Evolutionary conservation across 2,888 invertebrate species (phyloP), one percentile per base, ranked within the genome.

Genomic region (Odontocolon sp.): DNA sequence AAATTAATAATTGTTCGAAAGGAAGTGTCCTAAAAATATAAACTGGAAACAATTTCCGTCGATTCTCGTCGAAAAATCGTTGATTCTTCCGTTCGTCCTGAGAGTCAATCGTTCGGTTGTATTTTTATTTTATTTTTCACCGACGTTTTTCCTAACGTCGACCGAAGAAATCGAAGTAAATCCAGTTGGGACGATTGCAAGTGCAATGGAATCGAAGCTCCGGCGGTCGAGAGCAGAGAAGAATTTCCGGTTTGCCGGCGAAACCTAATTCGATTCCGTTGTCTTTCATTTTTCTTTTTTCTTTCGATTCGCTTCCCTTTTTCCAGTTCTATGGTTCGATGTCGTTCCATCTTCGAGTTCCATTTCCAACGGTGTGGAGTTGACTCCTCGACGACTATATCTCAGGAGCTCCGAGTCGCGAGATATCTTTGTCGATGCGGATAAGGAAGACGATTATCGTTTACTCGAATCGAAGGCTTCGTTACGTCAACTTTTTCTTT

Each of bases 181-280:
- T 63, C 23, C 11, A 33, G 45, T 33, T 21, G 33, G 33, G 63
- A 11, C 63, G 45, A 47, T 63, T 45, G 63, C 14, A 18, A 42
- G 42, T 42, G 42, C 16, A 52, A 21, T 33, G 56, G 26, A 57
- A 71, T 68, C 68, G 47, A 57, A 63, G 40, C 11, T 33, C 33
- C n/a, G 47, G 61, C 57, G 47, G 45, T 38, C 36, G 42, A 33
- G 42, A 40, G 42, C 14, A 61, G 33, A 26, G 54, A 38, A 61
- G 61, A 63, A 77, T 68, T 72, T 68, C 63, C 72, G 72, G 67
- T 63, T 72, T 57, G 31, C 56, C 38, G 36, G 50, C 40, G 63
- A 64, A 77, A 68, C 63, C 67, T 72, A 71, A 77, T 72, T 77
- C 66, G 40, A 77, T 68, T 47, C 31, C 33, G 63, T 33, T 63